phyloP scores from a whole-genome alignment of 2,888 invertebrate genomes.

The Nephrotoma guestfalica region DNA sequence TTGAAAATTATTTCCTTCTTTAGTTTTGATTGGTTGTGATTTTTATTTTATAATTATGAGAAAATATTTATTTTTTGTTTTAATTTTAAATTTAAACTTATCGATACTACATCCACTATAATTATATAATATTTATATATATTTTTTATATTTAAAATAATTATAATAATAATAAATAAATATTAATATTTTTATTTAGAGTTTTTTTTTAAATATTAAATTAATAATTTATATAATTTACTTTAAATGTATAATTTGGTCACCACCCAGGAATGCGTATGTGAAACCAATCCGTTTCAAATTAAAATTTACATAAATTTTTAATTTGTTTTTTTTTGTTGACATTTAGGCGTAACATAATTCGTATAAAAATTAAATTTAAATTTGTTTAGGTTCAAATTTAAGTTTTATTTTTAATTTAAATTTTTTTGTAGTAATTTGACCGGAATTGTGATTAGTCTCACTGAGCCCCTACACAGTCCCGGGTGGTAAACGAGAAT shows the following conservation, averaged over 20 bases:
- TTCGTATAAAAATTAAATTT: not conserved
- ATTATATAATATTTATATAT: not conserved
- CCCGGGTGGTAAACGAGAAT: conserved; percentile 18
- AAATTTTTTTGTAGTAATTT: not conserved
- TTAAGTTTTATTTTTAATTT: not conserved
- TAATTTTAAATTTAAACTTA: not conserved
- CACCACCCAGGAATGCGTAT: conserved; percentile 3
- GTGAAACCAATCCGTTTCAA: conserved; percentile 4
- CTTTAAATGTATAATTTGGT: not conserved
- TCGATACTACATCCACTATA: conserved; percentile 3
- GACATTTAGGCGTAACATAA: not conserved
- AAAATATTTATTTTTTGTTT: not conserved
- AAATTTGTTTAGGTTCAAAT: not conserved
- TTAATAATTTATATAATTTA: not conserved
- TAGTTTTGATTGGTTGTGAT: not conserved
- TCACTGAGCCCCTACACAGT: conserved; percentile 26
- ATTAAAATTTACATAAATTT: not conserved
- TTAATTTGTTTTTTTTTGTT: not conserved
- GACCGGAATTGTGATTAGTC: conserved; percentile 14
- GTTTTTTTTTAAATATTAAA: not conserved
- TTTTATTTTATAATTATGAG: not conserved
- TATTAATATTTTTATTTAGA: not conserved
- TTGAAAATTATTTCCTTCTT: not conserved
- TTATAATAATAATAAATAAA: not conserved
- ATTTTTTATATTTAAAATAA: not conserved